These are phyloP conservation scores for Aphrophora alni DNA, from an alignment of 2,888 invertebrate genomes.

Conservation along the genomic window DNA sequence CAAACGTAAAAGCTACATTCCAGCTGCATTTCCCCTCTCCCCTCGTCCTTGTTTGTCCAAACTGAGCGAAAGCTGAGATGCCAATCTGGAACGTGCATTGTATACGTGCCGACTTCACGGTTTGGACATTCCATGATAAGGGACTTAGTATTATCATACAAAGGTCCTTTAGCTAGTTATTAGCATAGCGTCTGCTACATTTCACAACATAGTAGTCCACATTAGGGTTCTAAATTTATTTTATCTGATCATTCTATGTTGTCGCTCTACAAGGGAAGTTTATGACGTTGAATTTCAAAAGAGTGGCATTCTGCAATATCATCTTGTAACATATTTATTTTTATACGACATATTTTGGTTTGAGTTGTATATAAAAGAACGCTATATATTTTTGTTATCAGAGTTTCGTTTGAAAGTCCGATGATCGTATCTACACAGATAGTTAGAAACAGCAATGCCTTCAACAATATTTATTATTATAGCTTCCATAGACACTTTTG, in stretches of 20 bases:
- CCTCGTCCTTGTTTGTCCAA: background rate
- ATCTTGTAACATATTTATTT: background rate
- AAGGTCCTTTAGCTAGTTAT: background rate
- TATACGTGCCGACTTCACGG: background rate
- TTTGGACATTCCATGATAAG: background rate
- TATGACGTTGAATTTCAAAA: background rate
- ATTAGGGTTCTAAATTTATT: background rate
- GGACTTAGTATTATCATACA: background rate
- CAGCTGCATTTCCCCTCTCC: background rate
- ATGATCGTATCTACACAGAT: too few species aligned
- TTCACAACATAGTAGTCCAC: background rate
- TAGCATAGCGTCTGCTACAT: background rate
- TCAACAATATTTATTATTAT: too few species aligned
- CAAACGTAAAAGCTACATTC: constrained; percentile 4
- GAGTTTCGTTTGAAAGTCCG: too few species aligned
- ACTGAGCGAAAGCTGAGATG: constrained; percentile 6
- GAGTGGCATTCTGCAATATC: background rate
- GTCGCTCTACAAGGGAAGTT: background rate
- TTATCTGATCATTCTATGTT: background rate
- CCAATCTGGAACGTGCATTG: constrained; percentile 2
- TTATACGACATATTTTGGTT: too few species aligned
- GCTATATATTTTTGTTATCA: too few species aligned
- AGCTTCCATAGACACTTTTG: too few species aligned
- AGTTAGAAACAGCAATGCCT: too few species aligned
- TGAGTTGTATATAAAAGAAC: too few species aligned